A percentile compares a stretch with the other conserved stretches of the same genome.
These are phyloP conservation scores for Arion vulgaris DNA, from an alignment of 1,140 invertebrate species.

Conservation along the genomic window DNA sequence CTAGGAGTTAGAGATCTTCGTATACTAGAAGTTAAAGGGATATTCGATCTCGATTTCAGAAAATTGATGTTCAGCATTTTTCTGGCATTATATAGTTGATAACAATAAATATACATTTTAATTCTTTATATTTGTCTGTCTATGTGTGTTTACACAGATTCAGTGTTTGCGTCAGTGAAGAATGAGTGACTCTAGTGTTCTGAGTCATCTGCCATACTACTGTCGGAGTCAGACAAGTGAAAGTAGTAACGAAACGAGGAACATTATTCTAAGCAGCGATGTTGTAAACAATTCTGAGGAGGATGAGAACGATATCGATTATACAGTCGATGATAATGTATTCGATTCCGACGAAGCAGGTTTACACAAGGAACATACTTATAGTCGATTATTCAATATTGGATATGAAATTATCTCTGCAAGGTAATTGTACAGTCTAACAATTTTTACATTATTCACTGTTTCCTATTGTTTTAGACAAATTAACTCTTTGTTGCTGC, in stretches of 20 bases:
- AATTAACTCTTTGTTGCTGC: neutral
- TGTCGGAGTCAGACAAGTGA: neutral
- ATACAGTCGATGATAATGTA: neutral
- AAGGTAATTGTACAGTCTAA: neutral
- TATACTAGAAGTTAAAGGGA: too few species aligned
- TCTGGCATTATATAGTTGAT: too few species aligned
- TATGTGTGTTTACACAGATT: neutral
- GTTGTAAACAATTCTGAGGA: neutral
- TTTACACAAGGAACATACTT: neutral
- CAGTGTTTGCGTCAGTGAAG: neutral
- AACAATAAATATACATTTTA: too few species aligned
- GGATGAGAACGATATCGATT: neutral
- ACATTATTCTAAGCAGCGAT: neutral
- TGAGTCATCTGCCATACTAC: neutral
- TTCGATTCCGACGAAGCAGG: neutral
- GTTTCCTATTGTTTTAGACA: too few species aligned
- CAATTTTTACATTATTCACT: too few species aligned
- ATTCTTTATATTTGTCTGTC: too few species aligned
- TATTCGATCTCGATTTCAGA: too few species aligned
- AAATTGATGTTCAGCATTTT: too few species aligned
- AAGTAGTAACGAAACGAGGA: neutral
- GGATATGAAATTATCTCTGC: neutral
- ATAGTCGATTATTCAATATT: neutral
- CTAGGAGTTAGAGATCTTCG: too few species aligned
- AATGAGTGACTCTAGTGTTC: neutral